These are phyloP conservation scores for Zoroaster sp. DNA, from an alignment of 53 echinoderm and acorn worm species.

Conservation along the genomic window DNA sequence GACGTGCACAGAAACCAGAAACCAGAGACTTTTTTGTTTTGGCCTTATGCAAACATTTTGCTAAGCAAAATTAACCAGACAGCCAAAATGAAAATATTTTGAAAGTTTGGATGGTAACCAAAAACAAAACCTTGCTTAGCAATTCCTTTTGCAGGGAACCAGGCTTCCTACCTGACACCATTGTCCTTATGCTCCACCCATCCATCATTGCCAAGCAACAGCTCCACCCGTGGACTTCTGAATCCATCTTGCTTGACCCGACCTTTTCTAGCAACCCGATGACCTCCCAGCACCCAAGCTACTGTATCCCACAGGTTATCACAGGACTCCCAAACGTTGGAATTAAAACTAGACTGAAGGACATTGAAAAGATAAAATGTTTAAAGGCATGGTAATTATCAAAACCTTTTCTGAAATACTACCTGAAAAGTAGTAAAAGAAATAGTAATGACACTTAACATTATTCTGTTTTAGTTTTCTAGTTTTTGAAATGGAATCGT, in stretches of 20 bases:
- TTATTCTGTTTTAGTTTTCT: too few relatives aligned
- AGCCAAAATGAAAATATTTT: too few relatives aligned
- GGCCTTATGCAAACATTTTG: too few relatives aligned
- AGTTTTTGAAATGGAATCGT: too few relatives aligned
- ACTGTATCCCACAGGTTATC: constrained; percentile 60
- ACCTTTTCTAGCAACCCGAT: constrained; percentile 76
- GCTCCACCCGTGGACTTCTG: constrained; percentile 71
- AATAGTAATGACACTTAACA: too few relatives aligned
- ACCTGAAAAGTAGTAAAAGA: too few relatives aligned
- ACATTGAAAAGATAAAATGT: not conserved
- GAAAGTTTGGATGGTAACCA: too few relatives aligned
- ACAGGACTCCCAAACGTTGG: constrained; percentile 4
- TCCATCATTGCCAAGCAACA: constrained; percentile 72
- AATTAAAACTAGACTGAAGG: not conserved
- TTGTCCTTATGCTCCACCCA: constrained; percentile 91
- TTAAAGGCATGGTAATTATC: not conserved
- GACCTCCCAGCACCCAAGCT: constrained; percentile 56
- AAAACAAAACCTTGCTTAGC: not conserved
- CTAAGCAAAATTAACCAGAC: too few relatives aligned
- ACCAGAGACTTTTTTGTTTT: too few relatives aligned
- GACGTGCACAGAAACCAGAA: too few relatives aligned
- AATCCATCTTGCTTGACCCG: constrained; percentile 69
- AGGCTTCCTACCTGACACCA: constrained; percentile 68
- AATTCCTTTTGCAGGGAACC: not conserved
- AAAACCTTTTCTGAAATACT: too few relatives aligned